Percentiles rank a stretch among this genome's conserved stretches.
These are phyloP conservation scores for Hirudinaria manillensis DNA, from an alignment of 2,888 invertebrate genomes.

Conservation along the genomic window DNA sequence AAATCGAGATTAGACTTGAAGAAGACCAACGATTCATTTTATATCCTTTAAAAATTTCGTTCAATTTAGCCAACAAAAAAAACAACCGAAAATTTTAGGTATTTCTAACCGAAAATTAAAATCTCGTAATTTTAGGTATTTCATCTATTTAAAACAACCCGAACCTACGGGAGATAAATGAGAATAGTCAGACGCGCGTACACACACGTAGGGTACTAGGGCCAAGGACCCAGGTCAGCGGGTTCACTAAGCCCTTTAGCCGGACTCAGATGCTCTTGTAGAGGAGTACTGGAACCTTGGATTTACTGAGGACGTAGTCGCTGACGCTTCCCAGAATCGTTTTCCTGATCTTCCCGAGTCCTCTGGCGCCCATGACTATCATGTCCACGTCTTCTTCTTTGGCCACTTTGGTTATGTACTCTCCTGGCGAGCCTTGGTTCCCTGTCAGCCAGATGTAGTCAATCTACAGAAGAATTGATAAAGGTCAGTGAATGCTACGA, in stretches of 20 bases:
- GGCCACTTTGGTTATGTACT: slow-evolving; percentile 35
- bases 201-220: too few species aligned
- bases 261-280: slow-evolving; percentile 34
- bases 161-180: too few species aligned
- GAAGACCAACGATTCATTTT: too few species aligned
- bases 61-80: too few species aligned
- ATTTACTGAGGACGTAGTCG: slow-evolving; percentile 38
- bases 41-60: too few species aligned
- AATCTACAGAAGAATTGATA: slow-evolving; percentile 30
- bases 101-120: too few species aligned
- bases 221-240: too few species aligned
- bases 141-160: too few species aligned
- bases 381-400: slow-evolving; percentile 36
- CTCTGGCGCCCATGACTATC: slow-evolving; percentile 40
- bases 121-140: too few species aligned
- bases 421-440: slow-evolving; percentile 35
- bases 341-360: slow-evolving; percentile 38
- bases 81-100: too few species aligned
- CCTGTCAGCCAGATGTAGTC: slow-evolving; percentile 39
- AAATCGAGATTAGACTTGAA: too few species aligned
- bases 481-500: background rate
- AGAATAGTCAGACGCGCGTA: too few species aligned
- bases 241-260: background rate
- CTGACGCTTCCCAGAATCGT: slow-evolving; percentile 40
- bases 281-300: slow-evolving; percentile 37